A percentile compares a stretch with the other conserved stretches of the same genome.
Evolutionary conservation across 1,140 invertebrate genomes (phyloP).

Genomic region (Anastatus disparis): DNA sequence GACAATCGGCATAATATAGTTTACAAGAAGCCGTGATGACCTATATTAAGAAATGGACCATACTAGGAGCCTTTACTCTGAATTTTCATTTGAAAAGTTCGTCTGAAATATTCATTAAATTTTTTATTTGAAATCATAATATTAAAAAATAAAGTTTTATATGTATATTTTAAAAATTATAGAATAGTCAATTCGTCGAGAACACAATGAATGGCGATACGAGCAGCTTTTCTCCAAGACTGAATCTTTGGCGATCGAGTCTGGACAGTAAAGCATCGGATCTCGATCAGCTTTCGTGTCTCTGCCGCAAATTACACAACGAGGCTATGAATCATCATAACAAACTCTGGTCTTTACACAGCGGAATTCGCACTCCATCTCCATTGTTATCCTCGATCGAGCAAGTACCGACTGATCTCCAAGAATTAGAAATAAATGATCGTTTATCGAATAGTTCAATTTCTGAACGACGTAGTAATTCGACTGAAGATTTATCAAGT

Average conservation of each 20-base stretch:
- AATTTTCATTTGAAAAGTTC: too few relatives aligned
- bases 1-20: too few relatives aligned
- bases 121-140: too few relatives aligned
- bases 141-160: too few relatives aligned
- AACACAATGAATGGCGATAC: neutral
- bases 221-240: neutral
- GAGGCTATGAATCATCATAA: slow-evolving; percentile 45
- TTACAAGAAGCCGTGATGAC: too few relatives aligned
- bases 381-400: neutral
- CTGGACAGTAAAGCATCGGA: slow-evolving; percentile 9
- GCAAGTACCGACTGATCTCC: neutral
- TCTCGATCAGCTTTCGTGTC: slow-evolving; percentile 54
- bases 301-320: slow-evolving; percentile 60
- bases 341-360: neutral
- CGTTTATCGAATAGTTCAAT: too few relatives aligned
- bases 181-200: too few relatives aligned
- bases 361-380: neutral
- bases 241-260: slow-evolving; percentile 12
- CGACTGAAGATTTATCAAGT: slow-evolving; percentile 64
- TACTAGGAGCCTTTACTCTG: too few relatives aligned
- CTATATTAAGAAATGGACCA: too few relatives aligned
- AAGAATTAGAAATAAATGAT: too few relatives aligned
- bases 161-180: too few relatives aligned
- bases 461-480: slow-evolving; percentile 52
- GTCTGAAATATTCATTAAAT: too few relatives aligned